Base-by-base conservation (phyloP, 2,888 invertebrate species). In the Ormyrus labotus region DNA sequence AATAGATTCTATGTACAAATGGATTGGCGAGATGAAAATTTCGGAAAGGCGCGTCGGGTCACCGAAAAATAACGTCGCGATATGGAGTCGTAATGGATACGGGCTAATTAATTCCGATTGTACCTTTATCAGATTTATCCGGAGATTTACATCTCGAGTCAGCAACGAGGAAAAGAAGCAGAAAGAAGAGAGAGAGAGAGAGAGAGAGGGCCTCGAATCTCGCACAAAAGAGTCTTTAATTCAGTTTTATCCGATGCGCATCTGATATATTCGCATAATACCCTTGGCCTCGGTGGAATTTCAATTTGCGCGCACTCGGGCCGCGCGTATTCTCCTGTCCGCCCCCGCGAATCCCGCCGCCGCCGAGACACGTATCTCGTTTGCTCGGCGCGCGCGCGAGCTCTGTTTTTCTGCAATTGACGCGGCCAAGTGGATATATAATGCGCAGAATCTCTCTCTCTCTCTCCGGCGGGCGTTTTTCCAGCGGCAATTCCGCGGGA, bases 221-320 rank as follows among this genome's bases (percentile, higher is more conserved):
- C 72, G 34, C 13, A n/a, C n/a, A 68, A 68, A 68, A 55, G 10
- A 13, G 5, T 45, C 60, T 68, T 68, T 75, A 75, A 75, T 65
- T 74, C 65, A 74, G 48, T 67, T 74, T 74, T 65, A 67, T 74
- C 67, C 45, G 65, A 6, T 45, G 74, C 65, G 67, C 74, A 74
- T 74, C 74, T 67, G 58, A 74, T 74, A 58, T 57, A 34, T 51
- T 76, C 77, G 70, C 77, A 53, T 57, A 78, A 78, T 72, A 68
- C 65, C 67, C 67, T 72, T 72, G 78, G 58, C 61, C 67, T 58
- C 53, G 58, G 65, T 53, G 68, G 78, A 78, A 78, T 73, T 78
- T 68, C 68, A 63, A 78, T 78, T 73, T 57, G 57, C 61, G 34
- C 19, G 45, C 34, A 10, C 45, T 45, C 69, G 58, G 34, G 47